Evolutionary conservation across 1,140 invertebrate species (phyloP), one percentile per base, ranked within the genome.

Genomic region (Lepidurus apus): DNA sequence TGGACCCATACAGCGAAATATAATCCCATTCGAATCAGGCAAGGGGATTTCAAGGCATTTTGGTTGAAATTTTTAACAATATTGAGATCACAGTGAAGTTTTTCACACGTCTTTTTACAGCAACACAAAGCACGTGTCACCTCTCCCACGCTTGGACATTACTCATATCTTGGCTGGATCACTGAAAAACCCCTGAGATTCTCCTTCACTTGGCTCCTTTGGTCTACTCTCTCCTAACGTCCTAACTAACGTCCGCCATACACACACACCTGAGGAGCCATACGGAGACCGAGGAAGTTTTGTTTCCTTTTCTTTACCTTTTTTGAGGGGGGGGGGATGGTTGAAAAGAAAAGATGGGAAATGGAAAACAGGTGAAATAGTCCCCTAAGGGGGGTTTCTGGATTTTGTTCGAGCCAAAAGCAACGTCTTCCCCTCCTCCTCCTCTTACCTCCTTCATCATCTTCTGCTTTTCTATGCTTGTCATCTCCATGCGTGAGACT

Each of bases 81-180:
- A 4, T 34, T 34, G 34, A 34, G 34, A 34, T 34, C 34, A 34
- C 34, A 34, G 0, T 34, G 4, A 34, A 34, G 0, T 34, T n/a
- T 65, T 13, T 65, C 53, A 21, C 17, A 65, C 53, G 17, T 65
- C 6, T 34, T 17, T 7, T 21, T 65, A 65, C 21, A 21, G 53
- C 53, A 65, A 65, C 53, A 65, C 7, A 65, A 65, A 65, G 53
- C 53, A 65, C 53, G 53, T 65, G 53, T 65, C 21, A 21, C 53
- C 21, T 65, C 53, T 65, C 53, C 53, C 53, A 65, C 53, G 53
- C 53, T 65, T 9, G 53, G 21, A 13, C 21, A 65, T 65, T 65
- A 65, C 53, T 65, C 53, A 65, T 21, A 13, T 47, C 45, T 65
- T n/a, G 2, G 34, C 34, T 34, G 34, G 34, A 34, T 34, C 34